phyloP scores from a whole-genome alignment of 2,888 invertebrate species.

The Mesorhabditis sp. region DNA sequence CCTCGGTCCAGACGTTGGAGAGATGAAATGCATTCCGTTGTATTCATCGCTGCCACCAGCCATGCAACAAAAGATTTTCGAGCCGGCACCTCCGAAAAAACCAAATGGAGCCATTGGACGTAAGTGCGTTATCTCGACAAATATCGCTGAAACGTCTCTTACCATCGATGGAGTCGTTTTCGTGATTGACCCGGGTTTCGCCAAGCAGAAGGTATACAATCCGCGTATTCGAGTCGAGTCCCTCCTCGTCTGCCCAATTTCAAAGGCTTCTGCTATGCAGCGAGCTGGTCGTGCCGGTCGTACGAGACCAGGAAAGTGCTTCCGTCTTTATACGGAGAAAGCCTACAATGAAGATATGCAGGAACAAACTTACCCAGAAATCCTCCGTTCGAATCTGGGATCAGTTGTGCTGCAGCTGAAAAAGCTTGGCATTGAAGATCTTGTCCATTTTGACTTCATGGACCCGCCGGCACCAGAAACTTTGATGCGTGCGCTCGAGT shows the following conservation, averaged over 20 bases:
- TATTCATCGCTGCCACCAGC: slow-evolving; percentile 97
- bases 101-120: slow-evolving; percentile 76
- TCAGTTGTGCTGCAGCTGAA: slow-evolving; percentile 95
- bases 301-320: slow-evolving; percentile 90
- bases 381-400: slow-evolving; percentile 74
- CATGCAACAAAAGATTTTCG: slow-evolving; percentile 81
- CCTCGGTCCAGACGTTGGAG: slow-evolving; percentile 77
- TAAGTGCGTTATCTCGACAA: slow-evolving; percentile 82
- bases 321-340: slow-evolving; percentile 81
- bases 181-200: slow-evolving; percentile 97
- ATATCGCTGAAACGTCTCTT: slow-evolving; percentile 95
- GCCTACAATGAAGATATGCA: slow-evolving; percentile 94
- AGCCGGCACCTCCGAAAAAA: slow-evolving; percentile 85
- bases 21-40: slow-evolving; percentile 92
- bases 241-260: slow-evolving; percentile 90
- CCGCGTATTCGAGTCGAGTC: slow-evolving; percentile 89
- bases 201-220: slow-evolving; percentile 93
- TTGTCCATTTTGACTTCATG: slow-evolving; percentile 99
- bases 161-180: slow-evolving; percentile 98
- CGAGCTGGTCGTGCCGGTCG: slow-evolving; percentile 93
- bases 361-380: slow-evolving; percentile 79
- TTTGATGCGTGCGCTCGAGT: slow-evolving; percentile 90
- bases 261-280: slow-evolving; percentile 96
- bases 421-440: slow-evolving; percentile 93
- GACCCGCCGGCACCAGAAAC: slow-evolving; percentile 99